Percentiles rank a stretch among this genome's conserved stretches.
Conservation (phyloP, 2,888 invertebrate genomes). For the Acronicta aceris region DNA sequence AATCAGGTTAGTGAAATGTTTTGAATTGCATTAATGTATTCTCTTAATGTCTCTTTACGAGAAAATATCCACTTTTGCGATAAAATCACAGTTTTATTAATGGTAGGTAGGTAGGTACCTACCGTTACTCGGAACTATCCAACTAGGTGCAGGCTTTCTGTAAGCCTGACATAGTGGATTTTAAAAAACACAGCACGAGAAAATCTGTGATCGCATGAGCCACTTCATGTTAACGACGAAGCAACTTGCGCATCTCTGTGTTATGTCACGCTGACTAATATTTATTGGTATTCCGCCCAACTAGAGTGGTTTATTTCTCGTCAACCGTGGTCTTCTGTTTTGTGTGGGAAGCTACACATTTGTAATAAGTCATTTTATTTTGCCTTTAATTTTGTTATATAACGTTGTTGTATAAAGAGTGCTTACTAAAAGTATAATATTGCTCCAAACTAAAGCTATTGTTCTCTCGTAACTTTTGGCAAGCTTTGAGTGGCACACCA, state of each 20-base stretch:
- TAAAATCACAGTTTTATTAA: too few relatives aligned
- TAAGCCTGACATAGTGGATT: constrained; percentile 57
- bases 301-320: constrained; percentile 69
- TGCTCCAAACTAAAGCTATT: constrained; percentile 59
- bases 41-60: too few relatives aligned
- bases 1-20: constrained; percentile 91
- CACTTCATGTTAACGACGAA: constrained; percentile 64
- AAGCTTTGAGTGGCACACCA: constrained; percentile 63
- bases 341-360: constrained; percentile 61
- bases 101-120: too few relatives aligned
- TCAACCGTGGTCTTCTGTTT: constrained; percentile 59
- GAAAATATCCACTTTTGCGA: too few relatives aligned
- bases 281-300: constrained; percentile 64
- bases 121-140: constrained; percentile 50
- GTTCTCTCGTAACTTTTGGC: constrained; percentile 63
- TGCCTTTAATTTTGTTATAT: constrained; percentile 36
- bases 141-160: constrained; percentile 47
- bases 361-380: constrained; percentile 50
- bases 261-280: constrained; percentile 60
- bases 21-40: neutral
- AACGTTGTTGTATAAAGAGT: constrained; percentile 34
- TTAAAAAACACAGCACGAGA: constrained; percentile 56
- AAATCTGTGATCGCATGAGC: constrained; percentile 67
- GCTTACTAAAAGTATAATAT: constrained; percentile 55
- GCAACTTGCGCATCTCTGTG: constrained; percentile 64